Evolutionary conservation across 2,113 vertebrate genomes (phyloP).

Genomic region (Circaetus gallicus): DNA sequence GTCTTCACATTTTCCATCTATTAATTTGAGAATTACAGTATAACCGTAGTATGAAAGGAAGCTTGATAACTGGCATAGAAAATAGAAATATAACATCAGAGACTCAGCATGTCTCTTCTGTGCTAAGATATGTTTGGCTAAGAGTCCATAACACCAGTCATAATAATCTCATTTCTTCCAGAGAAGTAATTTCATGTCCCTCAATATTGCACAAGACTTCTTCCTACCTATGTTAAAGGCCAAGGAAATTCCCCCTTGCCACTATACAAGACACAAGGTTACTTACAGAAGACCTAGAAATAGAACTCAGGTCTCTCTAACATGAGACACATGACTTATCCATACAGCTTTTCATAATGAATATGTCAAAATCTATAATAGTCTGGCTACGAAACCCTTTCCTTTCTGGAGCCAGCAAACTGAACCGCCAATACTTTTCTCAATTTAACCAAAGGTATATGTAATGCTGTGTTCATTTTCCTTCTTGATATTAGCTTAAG

Average conservation of each 20-base stretch:
- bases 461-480: not conserved
- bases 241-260: not conserved
- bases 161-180: not conserved
- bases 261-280: not conserved
- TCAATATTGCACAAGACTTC: not conserved
- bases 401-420: not conserved
- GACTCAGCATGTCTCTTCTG: not conserved
- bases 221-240: not conserved
- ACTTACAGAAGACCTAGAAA: not conserved
- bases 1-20: not conserved
- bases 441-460: not conserved
- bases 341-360: not conserved
- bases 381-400: not conserved
- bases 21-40: not conserved
- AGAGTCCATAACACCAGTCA: not conserved
- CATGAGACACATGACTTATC: not conserved
- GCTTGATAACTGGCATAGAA: not conserved
- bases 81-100: not conserved
- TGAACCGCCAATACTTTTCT: not conserved
- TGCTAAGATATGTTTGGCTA: not conserved
- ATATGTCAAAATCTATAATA: not conserved
- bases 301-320: not conserved
- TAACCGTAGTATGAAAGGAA: not conserved
- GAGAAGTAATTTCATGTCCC: not conserved
- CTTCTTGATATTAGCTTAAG: not conserved